Percentiles rank a stretch among this genome's conserved stretches.
phyloP scores from a whole-genome alignment of 2,888 invertebrate genomes.

The Penaeus monodon region DNA sequence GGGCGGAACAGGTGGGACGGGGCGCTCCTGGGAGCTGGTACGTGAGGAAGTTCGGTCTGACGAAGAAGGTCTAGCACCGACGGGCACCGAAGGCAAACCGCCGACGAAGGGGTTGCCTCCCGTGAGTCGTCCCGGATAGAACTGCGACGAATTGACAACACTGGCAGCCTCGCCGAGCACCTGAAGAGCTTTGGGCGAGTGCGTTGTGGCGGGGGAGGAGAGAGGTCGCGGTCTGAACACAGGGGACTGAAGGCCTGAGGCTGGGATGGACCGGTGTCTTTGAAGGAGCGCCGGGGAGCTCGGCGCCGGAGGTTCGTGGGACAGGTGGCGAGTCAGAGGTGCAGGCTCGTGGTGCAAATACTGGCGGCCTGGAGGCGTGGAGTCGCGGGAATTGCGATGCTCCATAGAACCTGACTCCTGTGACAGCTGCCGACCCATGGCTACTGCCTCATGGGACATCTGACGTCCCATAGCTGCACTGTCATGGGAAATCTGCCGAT shows the following conservation, averaged over 20 bases:
- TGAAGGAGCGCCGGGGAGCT: slow-evolving; percentile 51
- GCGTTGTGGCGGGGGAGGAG: slow-evolving; percentile 52
- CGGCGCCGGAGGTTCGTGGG: slow-evolving; percentile 33
- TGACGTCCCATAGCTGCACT: background rate
- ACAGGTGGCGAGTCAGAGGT: slow-evolving; percentile 18
- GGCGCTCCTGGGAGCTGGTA: slow-evolving; percentile 52
- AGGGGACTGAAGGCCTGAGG: slow-evolving; percentile 45
- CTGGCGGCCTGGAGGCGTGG: slow-evolving; percentile 3
- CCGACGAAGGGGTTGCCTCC: slow-evolving; percentile 38
- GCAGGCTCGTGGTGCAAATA: background rate
- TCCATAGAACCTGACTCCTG: slow-evolving; percentile 18
- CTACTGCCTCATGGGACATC: slow-evolving; percentile 15
- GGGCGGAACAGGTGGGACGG: slow-evolving; percentile 48
- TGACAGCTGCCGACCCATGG: slow-evolving; percentile 14
- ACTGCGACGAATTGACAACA: slow-evolving; percentile 64
- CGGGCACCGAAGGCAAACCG: slow-evolving; percentile 43
- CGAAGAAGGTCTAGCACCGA: slow-evolving; percentile 41
- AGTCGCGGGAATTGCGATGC: slow-evolving; percentile 23
- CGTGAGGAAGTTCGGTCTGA: slow-evolving; percentile 44
- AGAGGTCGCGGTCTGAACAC: slow-evolving; percentile 52
- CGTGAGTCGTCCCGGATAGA: slow-evolving; percentile 59
- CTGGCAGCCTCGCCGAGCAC: slow-evolving; percentile 57
- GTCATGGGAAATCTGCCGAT: slow-evolving; percentile 6
- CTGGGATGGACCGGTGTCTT: slow-evolving; percentile 45
- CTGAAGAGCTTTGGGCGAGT: slow-evolving; percentile 52